phyloP scores from a whole-genome alignment of 2,113 vertebrate species.

The Indicator indicator region DNA sequence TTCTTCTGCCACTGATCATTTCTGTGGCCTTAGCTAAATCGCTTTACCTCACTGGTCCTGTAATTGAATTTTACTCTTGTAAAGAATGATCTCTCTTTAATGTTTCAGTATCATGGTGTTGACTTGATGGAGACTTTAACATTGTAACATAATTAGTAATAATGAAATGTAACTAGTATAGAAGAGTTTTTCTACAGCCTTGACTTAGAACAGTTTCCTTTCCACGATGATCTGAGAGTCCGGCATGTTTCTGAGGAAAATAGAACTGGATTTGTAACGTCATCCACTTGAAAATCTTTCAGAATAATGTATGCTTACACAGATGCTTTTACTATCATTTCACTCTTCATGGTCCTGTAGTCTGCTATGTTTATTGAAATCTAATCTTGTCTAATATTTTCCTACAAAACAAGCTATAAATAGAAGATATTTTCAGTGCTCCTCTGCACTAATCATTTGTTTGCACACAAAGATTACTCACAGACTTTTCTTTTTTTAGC shows the following conservation, averaged over 20 bases:
- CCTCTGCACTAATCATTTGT: constrained; percentile 1
- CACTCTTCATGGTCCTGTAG: not conserved
- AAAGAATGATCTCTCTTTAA: not conserved
- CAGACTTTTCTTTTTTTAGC: not conserved
- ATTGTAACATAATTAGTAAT: not conserved
- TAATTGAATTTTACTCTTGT: not conserved
- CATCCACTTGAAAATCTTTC: not conserved
- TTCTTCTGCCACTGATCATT: not conserved
- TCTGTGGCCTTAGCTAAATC: not conserved
- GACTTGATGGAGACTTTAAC: not conserved
- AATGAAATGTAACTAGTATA: not conserved
- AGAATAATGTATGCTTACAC: not conserved
- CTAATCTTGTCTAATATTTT: not conserved
- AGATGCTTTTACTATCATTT: not conserved
- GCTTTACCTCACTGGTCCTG: not conserved
- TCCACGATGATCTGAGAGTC: not conserved
- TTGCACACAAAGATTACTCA: constrained; percentile 20
- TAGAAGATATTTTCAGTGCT: constrained; percentile 3
- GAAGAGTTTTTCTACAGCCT: not conserved
- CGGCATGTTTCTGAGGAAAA: not conserved
- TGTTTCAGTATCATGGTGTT: not conserved
- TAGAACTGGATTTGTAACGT: not conserved
- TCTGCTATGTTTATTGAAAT: not conserved
- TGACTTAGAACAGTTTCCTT: not conserved
- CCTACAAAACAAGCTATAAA: constrained; percentile 14